Conservation (phyloP, 2,113 vertebrate genomes). For the Prolemur simus region DNA sequence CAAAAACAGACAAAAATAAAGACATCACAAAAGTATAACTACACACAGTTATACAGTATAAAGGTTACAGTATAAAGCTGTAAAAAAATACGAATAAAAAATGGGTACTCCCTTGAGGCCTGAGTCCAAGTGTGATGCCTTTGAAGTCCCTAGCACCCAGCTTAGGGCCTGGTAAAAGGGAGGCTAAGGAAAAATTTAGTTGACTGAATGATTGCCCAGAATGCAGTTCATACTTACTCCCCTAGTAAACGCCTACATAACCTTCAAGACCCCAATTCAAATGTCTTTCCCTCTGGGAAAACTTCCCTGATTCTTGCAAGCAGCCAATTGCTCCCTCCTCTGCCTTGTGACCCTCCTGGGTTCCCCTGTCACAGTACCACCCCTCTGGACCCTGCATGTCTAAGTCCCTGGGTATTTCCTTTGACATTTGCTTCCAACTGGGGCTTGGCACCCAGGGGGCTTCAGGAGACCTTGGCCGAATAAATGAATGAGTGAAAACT, state of each 20-base stretch:
- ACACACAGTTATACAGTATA: no score
- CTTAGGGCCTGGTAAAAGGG: neutral
- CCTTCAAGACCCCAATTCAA: neutral
- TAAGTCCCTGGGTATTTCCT: neutral
- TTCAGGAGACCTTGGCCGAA: neutral
- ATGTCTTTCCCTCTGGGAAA: neutral
- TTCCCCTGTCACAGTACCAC: neutral
- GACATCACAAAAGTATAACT: no score
- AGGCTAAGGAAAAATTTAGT: neutral
- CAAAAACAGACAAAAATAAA: no score
- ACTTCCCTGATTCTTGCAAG: neutral
- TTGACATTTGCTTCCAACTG: neutral
- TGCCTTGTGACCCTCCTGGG: neutral
- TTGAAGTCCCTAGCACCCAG: neutral
- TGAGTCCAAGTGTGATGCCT: neutral
- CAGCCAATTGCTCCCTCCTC: neutral
- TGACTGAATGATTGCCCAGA: neutral
- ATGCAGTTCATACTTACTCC: neutral
- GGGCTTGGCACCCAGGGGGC: neutral
- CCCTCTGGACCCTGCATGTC: neutral
- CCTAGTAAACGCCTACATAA: neutral
- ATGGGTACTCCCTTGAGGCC: neutral
- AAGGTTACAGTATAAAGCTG: no score
- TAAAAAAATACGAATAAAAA: no score
- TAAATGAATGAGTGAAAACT: neutral